These are phyloP conservation scores for Danionella cerebrum DNA, from an alignment of 2,113 vertebrate species.

Conservation along the genomic window DNA sequence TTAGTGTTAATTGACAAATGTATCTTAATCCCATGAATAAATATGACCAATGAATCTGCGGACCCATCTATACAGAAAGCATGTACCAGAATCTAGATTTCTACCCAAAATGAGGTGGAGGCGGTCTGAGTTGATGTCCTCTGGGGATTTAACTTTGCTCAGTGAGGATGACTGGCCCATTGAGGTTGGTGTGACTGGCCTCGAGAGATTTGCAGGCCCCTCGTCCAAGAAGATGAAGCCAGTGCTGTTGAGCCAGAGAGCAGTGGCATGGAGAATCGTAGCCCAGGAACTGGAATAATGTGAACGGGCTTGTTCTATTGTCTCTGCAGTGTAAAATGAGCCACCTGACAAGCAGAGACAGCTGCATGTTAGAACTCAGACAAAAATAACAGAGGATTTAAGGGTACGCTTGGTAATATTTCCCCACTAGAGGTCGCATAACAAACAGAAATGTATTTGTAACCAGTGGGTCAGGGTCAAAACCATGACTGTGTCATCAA, in stretches of 20 bases:
- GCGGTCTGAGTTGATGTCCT: conserved; percentile 80
- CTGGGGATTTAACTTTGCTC: conserved; percentile 74
- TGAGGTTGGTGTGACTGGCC: conserved; percentile 88
- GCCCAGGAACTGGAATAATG: conserved; percentile 85
- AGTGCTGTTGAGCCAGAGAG: conserved; percentile 85
- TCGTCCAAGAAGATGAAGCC: conserved; percentile 79
- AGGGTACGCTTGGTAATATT: too few species aligned
- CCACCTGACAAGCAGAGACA: conserved; percentile 66
- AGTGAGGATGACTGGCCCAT: conserved; percentile 76
- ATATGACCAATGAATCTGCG: not conserved
- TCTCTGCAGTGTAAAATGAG: conserved; percentile 84
- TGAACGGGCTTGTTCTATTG: conserved; percentile 68
- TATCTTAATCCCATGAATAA: too few species aligned
- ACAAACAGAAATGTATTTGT: not conserved
- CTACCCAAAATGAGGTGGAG: conserved; percentile 86
- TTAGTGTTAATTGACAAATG: too few species aligned
- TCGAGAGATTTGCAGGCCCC: conserved; percentile 70
- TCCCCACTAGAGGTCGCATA: too few species aligned
- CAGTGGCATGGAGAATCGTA: conserved; percentile 79
- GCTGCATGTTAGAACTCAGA: not conserved
- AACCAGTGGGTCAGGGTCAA: too few species aligned
- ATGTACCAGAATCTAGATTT: not conserved
- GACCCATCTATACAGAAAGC: not conserved
- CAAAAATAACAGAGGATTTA: not conserved
- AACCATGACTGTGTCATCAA: too few species aligned